A percentile compares a stretch with the other conserved stretches of the same genome.
These are phyloP conservation scores for Drosophila parvula DNA, from an alignment of 1,140 invertebrate species.

Conservation along the genomic window DNA sequence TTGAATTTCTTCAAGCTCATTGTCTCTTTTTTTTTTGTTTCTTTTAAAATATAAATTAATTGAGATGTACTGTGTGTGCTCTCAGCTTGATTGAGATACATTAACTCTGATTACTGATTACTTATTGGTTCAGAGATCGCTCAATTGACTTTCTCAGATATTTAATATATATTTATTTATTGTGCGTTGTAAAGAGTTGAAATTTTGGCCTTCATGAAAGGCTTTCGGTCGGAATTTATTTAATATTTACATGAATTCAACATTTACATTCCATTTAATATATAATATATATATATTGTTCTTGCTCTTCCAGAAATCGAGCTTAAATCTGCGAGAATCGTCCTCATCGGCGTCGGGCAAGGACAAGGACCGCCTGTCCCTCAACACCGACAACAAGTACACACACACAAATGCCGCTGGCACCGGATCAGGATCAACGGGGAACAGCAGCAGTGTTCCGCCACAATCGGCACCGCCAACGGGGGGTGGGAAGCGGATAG, in stretches of 20 bases:
- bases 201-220: too few relatives aligned
- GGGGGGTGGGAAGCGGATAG: constrained; percentile 40
- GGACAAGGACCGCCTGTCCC: constrained; percentile 77
- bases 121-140: constrained; percentile 20
- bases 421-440: constrained; percentile 7
- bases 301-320: constrained; percentile 68
- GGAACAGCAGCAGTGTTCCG: constrained; percentile 35
- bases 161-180: too few relatives aligned
- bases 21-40: too few relatives aligned
- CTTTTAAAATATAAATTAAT: background rate
- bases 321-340: constrained; percentile 80
- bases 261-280: background rate
- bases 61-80: background rate
- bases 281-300: background rate
- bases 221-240: too few relatives aligned
- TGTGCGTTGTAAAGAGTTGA: too few relatives aligned
- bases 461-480: constrained; percentile 58
- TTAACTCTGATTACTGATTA: background rate
- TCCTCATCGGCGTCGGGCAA: constrained; percentile 45
- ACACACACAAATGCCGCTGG: constrained; percentile 58
- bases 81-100: constrained; percentile 23
- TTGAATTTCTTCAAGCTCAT: background rate
- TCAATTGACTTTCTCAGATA: background rate
- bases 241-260: too few relatives aligned
- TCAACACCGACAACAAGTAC: constrained; percentile 82